A percentile compares a stretch with the other conserved stretches of the same genome.
phyloP scores from a whole-genome alignment of 2,888 invertebrate genomes.

The Esperia sulphurella region DNA sequence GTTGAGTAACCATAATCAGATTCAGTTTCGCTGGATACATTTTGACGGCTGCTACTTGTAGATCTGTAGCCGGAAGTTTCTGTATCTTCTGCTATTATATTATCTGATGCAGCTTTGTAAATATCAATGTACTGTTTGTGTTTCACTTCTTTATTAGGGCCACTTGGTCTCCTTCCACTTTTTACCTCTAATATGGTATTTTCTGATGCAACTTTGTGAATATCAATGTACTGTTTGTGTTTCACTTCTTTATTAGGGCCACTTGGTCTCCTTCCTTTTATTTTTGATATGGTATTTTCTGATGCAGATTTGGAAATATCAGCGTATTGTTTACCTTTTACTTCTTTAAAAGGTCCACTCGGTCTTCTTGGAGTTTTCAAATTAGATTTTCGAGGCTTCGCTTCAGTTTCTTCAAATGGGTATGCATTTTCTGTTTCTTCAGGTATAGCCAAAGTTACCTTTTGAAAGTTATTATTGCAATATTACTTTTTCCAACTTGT shows the following conservation, averaged over 20 bases:
- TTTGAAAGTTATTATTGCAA: slow-evolving; percentile 35
- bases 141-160: slow-evolving; percentile 32
- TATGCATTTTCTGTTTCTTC: slow-evolving; percentile 34
- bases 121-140: slow-evolving; percentile 21
- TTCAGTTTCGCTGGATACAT: slow-evolving; percentile 73
- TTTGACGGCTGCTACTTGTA: slow-evolving; percentile 60
- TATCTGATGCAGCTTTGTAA: slow-evolving; percentile 29
- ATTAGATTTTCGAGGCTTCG: slow-evolving; percentile 56
- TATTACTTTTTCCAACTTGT: slow-evolving; percentile 40
- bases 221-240: slow-evolving; percentile 21
- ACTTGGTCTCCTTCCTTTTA: too few species aligned
- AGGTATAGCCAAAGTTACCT: slow-evolving; percentile 23
- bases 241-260: slow-evolving; percentile 34
- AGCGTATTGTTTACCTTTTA: too few species aligned
- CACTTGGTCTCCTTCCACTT: slow-evolving; percentile 40
- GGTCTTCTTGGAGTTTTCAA: slow-evolving; percentile 35
- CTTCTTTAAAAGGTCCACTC: too few species aligned
- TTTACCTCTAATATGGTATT: slow-evolving; percentile 42
- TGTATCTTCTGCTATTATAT: slow-evolving; percentile 54
- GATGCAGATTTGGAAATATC: too few species aligned
- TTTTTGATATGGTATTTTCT: too few species aligned
- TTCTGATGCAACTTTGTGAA: slow-evolving; percentile 27
- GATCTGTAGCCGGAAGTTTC: slow-evolving; percentile 79
- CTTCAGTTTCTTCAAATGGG: slow-evolving; percentile 25
- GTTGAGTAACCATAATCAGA: slow-evolving; percentile 82